Conservation (phyloP, 2,113 vertebrate species). For the Rana temporaria region DNA sequence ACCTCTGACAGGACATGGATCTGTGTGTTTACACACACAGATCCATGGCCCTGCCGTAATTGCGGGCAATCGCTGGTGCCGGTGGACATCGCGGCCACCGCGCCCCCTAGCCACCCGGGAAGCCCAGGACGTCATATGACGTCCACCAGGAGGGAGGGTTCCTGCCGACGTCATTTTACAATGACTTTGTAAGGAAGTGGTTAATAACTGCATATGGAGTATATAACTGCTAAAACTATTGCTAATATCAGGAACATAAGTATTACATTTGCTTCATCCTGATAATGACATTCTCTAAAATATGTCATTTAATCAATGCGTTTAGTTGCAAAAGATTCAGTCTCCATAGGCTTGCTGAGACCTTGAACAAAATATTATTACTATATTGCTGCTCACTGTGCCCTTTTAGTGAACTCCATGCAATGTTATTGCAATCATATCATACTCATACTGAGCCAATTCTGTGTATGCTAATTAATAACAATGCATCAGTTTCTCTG, state of each 20-base stretch:
- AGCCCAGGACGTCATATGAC: no score
- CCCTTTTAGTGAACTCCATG: slow-evolving; percentile 6
- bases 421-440: not conserved
- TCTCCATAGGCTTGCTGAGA: not conserved
- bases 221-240: no score
- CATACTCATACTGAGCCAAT: not conserved
- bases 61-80: no score
- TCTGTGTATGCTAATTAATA: not conserved
- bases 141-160: no score
- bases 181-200: no score
- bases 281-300: not conserved
- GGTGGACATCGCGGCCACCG: no score
- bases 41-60: no score
- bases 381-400: slow-evolving; percentile 6
- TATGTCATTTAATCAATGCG: not conserved
- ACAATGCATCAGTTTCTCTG: not conserved
- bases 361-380: not conserved
- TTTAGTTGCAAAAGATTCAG: slow-evolving; percentile 8
- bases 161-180: no score
- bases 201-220: no score
- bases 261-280: not conserved
- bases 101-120: no score
- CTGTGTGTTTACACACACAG: no score
- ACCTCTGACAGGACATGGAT: no score
- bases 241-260: not conserved